A percentile compares a stretch with the other conserved stretches of the same genome.
Conservation (phyloP, 2,113 vertebrate genomes). For the Parus major region DNA sequence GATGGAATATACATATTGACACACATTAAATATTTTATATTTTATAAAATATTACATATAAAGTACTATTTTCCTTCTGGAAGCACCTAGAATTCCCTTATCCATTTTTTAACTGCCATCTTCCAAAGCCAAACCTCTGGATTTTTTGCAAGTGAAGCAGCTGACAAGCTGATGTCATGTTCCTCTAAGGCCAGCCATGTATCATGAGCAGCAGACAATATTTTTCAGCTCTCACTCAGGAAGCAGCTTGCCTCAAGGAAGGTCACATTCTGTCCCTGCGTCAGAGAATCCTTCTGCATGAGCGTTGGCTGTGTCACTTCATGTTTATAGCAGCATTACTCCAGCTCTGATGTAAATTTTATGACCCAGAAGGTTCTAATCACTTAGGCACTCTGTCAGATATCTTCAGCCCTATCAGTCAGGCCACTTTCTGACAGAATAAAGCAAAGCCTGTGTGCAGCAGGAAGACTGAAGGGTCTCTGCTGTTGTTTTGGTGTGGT, state of each 20-base stretch:
- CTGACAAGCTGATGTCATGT: not conserved
- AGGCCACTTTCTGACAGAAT: not conserved
- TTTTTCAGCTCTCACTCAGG: not conserved
- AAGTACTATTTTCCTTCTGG: not conserved
- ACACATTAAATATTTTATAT: not conserved
- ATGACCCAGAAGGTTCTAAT: slow-evolving; percentile 32
- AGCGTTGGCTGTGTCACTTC: slow-evolving; percentile 11
- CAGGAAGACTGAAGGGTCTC: not conserved
- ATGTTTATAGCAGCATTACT: slow-evolving; percentile 20
- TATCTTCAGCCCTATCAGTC: not conserved
- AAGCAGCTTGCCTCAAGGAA: slow-evolving; percentile 50
- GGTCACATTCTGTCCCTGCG: slow-evolving; percentile 10
- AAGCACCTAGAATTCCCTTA: not conserved
- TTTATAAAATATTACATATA: not conserved
- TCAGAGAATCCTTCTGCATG: not conserved
- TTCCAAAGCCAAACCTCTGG: not conserved
- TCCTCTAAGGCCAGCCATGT: not conserved
- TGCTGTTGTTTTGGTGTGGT: not conserved
- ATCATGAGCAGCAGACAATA: not conserved
- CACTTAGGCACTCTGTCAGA: slow-evolving; percentile 2
- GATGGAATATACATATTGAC: not conserved
- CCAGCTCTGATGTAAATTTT: not conserved
- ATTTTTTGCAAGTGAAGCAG: not conserved
- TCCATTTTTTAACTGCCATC: not conserved
- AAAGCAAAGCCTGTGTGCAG: not conserved